Evolutionary conservation across 2,797 vertebrate species (phyloP).

Genomic region (Helicolenus hilgendorfi): DNA sequence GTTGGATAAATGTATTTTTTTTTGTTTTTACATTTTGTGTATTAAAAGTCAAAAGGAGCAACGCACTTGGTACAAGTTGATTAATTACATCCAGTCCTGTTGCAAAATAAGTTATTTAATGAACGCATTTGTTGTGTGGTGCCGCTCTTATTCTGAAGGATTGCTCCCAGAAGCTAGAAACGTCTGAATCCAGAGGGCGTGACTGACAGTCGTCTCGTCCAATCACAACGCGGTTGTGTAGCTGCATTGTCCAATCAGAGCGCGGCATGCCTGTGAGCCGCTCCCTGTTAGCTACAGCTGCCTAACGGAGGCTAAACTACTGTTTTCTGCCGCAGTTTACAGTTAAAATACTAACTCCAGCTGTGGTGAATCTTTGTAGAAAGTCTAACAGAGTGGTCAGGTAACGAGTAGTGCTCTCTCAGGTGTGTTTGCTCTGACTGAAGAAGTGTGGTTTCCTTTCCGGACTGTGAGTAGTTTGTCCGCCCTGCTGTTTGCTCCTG

Average conservation of each 20-base stretch:
- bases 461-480: background rate
- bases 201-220: slow-evolving; percentile 32
- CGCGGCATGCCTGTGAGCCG: background rate
- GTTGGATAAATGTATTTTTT: background rate
- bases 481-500: background rate
- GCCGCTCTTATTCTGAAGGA: slow-evolving; percentile 59
- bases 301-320: rapidly evolving
- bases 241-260: slow-evolving; percentile 39
- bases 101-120: background rate
- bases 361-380: background rate
- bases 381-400: background rate
- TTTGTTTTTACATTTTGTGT: background rate
- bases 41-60: background rate
- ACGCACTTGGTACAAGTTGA: background rate
- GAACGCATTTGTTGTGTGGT: background rate
- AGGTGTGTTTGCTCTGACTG: background rate
- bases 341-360: rapidly evolving
- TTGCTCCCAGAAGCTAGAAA: rapidly evolving
- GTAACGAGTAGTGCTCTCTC: too few relatives aligned
- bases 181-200: background rate
- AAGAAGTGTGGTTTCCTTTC: background rate
- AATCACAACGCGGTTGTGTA: slow-evolving; percentile 7
- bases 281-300: slow-evolving; percentile 14
- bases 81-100: background rate
- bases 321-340: background rate